Percentiles rank a stretch among this genome's conserved stretches.
Conservation (phyloP, 2,797 vertebrate genomes). For the Rhabdophis nuchalis region DNA sequence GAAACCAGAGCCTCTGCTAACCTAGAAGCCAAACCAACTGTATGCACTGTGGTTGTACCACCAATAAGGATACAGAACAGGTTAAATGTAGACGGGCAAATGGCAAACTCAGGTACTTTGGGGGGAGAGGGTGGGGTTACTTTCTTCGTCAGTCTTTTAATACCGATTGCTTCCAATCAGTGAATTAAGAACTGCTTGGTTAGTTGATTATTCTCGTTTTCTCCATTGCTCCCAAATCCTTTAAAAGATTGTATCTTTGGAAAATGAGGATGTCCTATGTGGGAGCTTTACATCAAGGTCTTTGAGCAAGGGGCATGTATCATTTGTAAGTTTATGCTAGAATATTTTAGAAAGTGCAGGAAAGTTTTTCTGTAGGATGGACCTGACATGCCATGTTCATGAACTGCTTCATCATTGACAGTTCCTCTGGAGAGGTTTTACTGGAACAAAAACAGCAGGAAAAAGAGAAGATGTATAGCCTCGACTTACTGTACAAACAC, state of each 20-base stretch:
- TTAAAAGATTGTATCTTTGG: background rate
- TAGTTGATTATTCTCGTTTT: background rate
- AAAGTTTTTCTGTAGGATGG: background rate
- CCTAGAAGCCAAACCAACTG: constrained; percentile 80
- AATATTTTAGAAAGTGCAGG: background rate
- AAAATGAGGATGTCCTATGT: background rate
- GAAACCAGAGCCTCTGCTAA: constrained; percentile 76
- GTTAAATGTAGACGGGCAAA: constrained; percentile 71
- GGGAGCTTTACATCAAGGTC: background rate
- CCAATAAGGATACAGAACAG: constrained; percentile 85
- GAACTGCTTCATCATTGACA: background rate
- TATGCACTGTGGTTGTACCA: constrained; percentile 89
- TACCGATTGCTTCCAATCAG: background rate
- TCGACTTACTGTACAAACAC: background rate
- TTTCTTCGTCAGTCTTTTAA: background rate
- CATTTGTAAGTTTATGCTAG: background rate
- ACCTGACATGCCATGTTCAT: background rate
- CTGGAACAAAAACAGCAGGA: background rate
- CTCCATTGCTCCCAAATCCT: background rate
- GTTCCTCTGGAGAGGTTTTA: background rate
- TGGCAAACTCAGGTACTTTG: constrained; percentile 79
- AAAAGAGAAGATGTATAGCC: background rate
- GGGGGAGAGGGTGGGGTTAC: background rate
- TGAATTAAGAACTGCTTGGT: background rate
- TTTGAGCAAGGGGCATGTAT: background rate